phyloP scores from a whole-genome alignment of 2,888 invertebrate genomes.

The Agrotis clavis region DNA sequence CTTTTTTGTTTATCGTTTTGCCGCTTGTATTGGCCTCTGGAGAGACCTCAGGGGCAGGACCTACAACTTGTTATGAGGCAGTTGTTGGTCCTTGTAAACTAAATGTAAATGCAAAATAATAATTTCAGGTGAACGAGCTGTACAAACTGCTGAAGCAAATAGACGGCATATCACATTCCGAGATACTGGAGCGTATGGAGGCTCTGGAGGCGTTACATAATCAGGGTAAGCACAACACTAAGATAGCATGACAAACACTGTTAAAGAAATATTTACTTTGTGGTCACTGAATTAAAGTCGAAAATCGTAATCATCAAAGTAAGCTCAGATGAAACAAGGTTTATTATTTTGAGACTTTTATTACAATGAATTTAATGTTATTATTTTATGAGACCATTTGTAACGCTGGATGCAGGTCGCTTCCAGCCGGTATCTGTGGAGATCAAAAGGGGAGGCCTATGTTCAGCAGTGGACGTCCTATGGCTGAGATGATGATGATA shows the following conservation, averaged over 20 bases:
- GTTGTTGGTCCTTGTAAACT: too few relatives aligned
- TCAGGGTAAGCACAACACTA: slow-evolving; percentile 92
- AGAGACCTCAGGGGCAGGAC: too few relatives aligned
- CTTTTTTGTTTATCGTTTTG: too few relatives aligned
- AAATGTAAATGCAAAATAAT: neutral
- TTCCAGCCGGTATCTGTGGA: too few relatives aligned
- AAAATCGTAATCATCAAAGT: neutral
- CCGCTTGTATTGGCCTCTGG: too few relatives aligned
- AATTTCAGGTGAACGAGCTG: slow-evolving; percentile 94
- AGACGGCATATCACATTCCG: slow-evolving; percentile 93
- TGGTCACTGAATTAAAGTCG: rapidly evolving
- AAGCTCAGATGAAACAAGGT: neutral
- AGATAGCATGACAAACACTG: too few relatives aligned
- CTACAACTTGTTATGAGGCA: too few relatives aligned
- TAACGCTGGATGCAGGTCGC: too few relatives aligned
- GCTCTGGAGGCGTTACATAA: slow-evolving; percentile 97
- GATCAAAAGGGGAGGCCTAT: too few relatives aligned
- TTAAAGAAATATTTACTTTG: neutral
- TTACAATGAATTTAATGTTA: neutral
- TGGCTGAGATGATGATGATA: too few relatives aligned
- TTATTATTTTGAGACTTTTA: neutral
- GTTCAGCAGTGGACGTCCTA: too few relatives aligned
- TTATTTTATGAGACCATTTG: too few relatives aligned
- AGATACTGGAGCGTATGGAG: slow-evolving; percentile 96
- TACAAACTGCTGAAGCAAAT: slow-evolving; percentile 97